A percentile compares a stretch with the other conserved stretches of the same genome.
These are phyloP conservation scores for Lytechinus pictus DNA, from an alignment of 35 echinoderm and acorn worm genomes.

Conservation along the genomic window DNA sequence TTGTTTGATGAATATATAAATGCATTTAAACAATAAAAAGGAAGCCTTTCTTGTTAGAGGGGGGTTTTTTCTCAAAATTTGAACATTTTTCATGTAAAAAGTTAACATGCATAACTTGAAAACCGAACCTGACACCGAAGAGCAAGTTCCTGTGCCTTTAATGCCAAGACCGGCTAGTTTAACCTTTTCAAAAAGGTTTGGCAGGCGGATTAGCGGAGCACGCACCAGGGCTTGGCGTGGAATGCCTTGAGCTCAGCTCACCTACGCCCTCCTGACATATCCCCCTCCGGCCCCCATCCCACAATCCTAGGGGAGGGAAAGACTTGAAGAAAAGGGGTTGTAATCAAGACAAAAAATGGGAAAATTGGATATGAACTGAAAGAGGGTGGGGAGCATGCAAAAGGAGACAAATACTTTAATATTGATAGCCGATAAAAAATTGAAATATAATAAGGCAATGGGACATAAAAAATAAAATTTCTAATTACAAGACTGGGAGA, in stretches of 20 bases:
- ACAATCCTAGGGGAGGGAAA: neutral
- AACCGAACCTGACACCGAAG: neutral
- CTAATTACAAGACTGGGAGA: no score
- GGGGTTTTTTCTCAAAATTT: neutral
- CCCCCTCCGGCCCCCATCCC: neutral
- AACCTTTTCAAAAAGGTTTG: slow-evolving; percentile 29
- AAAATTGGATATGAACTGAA: no score
- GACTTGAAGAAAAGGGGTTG: neutral
- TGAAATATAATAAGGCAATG: no score
- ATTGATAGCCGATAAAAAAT: no score
- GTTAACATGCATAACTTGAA: neutral
- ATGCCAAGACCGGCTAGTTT: neutral
- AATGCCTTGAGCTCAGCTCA: neutral
- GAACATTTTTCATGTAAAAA: neutral
- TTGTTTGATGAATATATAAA: neutral
- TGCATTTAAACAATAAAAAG: neutral
- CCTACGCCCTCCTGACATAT: neutral
- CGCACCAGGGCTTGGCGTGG: slow-evolving; percentile 5
- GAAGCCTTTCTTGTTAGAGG: neutral
- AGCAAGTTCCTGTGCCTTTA: neutral
- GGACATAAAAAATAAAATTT: no score
- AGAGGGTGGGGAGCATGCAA: no score
- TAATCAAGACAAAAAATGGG: no score
- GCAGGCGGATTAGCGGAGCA: slow-evolving; percentile 19
- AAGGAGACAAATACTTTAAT: no score